Evolutionary conservation across 2,888 invertebrate species (phyloP), one percentile per base, ranked within the genome.

Genomic region (Phlogophora meticulosa): DNA sequence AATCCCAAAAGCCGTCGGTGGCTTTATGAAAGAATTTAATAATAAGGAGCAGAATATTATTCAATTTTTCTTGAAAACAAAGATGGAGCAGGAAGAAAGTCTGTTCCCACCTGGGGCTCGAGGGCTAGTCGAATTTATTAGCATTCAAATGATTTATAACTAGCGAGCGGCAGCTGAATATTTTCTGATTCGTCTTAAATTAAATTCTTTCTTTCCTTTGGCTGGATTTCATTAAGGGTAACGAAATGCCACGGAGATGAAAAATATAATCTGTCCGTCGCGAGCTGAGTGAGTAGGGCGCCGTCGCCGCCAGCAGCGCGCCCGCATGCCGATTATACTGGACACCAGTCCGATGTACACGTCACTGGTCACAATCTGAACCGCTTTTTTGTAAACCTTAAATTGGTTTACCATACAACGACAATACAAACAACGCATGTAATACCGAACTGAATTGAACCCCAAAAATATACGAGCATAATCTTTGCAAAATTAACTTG

Each of bases 101-200:
- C 91, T 89, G 91, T 92, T 90, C 87, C 92, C 93, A 94, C 93
- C 94, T 94, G 94, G 91, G 91, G 89, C 89, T 91, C 87, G 83
- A 86, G 87, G 91, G 89, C 91, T 91, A 93, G 92, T 93, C 91
- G 94, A 94, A 95, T 94, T 95, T 94, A 95, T 95, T 95, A 95
- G 94, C 95, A 95, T 95, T 94, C 94, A 95, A 95, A 95, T 94
- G 94, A 95, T 95, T 95, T 94, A 95, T 95, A 95, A 95, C 94
- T 94, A 94, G 94, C 92, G 88, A 91, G 92, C 90, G 93, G 93
- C 93, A 93, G 93, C 93, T 94, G 94, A 94, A 94, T 94, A 94
- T 94, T 94, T 94, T 94, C 94, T 93, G 94, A 95, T 95, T 94
- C 94, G 91, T 90, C 93, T 93, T 94, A 94, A 95, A 95, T 94